These are phyloP conservation scores for Muricea muricata DNA, from an alignment of 92 coral and sea anemone species.

Conservation along the genomic window DNA sequence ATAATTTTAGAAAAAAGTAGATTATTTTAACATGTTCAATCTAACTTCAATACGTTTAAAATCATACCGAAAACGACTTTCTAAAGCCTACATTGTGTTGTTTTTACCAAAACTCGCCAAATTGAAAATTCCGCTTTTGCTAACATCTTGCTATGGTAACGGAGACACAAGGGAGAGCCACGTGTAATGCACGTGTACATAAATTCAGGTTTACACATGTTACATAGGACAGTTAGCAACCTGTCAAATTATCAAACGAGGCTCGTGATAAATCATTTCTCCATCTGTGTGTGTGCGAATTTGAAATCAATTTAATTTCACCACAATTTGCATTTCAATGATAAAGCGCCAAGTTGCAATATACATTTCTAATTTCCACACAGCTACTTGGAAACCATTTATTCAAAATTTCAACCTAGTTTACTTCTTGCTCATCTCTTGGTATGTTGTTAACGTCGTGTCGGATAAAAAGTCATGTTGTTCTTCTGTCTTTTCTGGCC, in stretches of 20 bases:
- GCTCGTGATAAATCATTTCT: no score
- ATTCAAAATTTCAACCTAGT: background rate
- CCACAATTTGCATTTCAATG: background rate
- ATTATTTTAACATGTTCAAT: no score
- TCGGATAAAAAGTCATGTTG: background rate
- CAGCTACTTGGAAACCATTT: background rate
- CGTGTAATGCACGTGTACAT: background rate
- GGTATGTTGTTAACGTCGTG: background rate
- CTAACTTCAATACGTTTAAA: no score
- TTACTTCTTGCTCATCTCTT: background rate
- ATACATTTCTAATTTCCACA: background rate
- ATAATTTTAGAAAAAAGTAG: no score
- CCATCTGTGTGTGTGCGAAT: no score
- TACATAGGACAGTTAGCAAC: no score
- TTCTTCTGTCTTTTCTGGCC: background rate
- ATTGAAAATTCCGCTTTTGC: background rate
- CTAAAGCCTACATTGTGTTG: background rate
- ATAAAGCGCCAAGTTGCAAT: background rate
- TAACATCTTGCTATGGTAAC: background rate
- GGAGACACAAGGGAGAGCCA: background rate
- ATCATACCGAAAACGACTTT: no score
- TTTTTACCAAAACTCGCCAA: background rate
- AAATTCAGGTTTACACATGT: background rate
- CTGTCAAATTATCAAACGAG: no score
- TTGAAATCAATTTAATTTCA: no score